These are phyloP conservation scores for Neoseiulus cucumeris DNA, from an alignment of 1,140 invertebrate species.

Conservation along the genomic window DNA sequence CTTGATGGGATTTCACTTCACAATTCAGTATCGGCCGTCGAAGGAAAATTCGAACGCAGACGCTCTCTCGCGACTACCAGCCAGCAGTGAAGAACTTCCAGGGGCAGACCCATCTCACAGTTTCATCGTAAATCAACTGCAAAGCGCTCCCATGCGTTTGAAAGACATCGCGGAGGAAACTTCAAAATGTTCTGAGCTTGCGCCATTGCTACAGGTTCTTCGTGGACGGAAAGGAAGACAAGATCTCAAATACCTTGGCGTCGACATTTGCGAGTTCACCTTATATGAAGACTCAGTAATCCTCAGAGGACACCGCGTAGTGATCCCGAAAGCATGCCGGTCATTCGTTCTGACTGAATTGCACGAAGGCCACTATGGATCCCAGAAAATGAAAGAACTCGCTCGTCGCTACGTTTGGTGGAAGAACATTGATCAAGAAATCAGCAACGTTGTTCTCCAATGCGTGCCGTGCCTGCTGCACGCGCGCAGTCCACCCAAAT, in stretches of 20 bases:
- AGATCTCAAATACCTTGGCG: background rate
- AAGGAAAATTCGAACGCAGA: constrained; percentile 20
- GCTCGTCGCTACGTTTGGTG: too few species aligned
- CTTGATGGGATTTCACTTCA: constrained; percentile 25
- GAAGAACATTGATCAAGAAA: too few species aligned
- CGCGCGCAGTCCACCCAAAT: too few species aligned
- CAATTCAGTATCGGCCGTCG: constrained; percentile 22
- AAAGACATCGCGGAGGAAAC: background rate
- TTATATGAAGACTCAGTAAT: background rate
- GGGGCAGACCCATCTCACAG: too few species aligned
- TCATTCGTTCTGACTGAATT: constrained; percentile 20
- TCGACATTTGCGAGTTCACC: too few species aligned
- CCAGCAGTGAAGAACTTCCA: too few species aligned
- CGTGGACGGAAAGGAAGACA: background rate
- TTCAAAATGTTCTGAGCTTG: background rate
- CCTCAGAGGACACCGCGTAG: constrained; percentile 12
- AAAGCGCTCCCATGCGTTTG: too few species aligned
- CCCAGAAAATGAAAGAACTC: too few species aligned
- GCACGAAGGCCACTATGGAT: constrained; percentile 22
- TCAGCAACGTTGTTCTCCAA: too few species aligned
- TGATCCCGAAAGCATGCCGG: constrained; percentile 20
- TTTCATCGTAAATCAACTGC: too few species aligned
- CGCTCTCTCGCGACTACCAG: too few species aligned
- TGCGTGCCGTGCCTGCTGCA: too few species aligned
- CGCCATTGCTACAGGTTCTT: constrained; percentile 9